Evolutionary conservation across 2,797 vertebrate genomes (phyloP).

Genomic region (Notolepis coatsorum): DNA sequence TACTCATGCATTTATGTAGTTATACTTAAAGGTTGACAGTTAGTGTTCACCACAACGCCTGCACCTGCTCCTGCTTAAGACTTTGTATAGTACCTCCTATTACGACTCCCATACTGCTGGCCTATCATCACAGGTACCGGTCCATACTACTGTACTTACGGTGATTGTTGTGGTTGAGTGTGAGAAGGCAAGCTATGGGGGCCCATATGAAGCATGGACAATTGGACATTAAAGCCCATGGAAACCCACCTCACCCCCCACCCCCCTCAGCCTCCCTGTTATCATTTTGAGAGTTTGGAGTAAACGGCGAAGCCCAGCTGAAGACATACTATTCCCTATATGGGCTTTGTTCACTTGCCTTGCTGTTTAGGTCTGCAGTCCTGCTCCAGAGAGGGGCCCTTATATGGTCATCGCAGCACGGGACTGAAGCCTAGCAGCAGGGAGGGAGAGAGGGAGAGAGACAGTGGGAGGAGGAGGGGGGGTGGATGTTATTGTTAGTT

Average conservation of each 20-base stretch:
- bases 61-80: conserved; percentile 4
- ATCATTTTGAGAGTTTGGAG: conserved; percentile 85
- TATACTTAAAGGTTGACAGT: not conserved
- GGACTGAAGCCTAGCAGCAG: conserved; percentile 64
- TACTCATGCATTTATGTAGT: too few species aligned
- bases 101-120: too few species aligned
- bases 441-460: conserved; percentile 43
- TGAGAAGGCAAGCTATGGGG: conserved; percentile 18
- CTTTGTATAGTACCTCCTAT: not conserved
- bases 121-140: conserved; percentile 18
- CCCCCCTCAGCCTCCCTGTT: conserved; percentile 75
- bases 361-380: conserved; percentile 86
- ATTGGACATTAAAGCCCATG: conserved; percentile 54
- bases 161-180: conserved; percentile 41
- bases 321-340: conserved; percentile 94
- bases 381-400: conserved; percentile 88
- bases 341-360: conserved; percentile 95
- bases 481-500: conserved; percentile 56
- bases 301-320: conserved; percentile 80
- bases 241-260: not conserved
- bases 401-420: conserved; percentile 92
- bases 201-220: conserved; percentile 43
- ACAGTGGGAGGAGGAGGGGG: conserved; percentile 27
- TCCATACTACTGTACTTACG: conserved; percentile 9
- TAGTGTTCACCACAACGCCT: not conserved